phyloP scores from a whole-genome alignment of 2,888 invertebrate species.

The Drosophila testacea region DNA sequence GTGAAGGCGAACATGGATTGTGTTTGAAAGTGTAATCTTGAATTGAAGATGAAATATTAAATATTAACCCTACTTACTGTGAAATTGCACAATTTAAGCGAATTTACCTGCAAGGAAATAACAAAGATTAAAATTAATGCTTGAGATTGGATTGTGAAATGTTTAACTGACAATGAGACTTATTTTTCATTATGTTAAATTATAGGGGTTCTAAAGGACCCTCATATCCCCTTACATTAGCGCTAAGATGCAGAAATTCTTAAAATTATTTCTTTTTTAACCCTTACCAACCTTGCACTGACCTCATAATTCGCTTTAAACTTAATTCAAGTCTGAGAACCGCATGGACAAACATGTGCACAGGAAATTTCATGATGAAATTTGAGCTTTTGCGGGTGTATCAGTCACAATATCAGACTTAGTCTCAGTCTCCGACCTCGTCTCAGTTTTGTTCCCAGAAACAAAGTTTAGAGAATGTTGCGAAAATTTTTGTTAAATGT shows the following conservation, averaged over 20 bases:
- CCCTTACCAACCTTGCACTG: slow-evolving; percentile 44
- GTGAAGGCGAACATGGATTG: slow-evolving; percentile 1
- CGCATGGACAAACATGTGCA: slow-evolving; percentile 24
- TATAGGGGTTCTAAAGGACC: slow-evolving; percentile 30
- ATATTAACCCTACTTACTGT: background rate
- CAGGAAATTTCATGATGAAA: slow-evolving; percentile 67
- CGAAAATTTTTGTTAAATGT: slow-evolving; percentile 14
- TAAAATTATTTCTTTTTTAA: slow-evolving; percentile 5
- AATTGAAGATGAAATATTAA: background rate
- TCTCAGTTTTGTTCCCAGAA: slow-evolving; percentile 20
- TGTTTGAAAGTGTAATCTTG: background rate
- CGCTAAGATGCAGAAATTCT: slow-evolving; percentile 52
- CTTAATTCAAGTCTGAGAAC: slow-evolving; percentile 16
- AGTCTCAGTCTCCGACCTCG: slow-evolving; percentile 10
- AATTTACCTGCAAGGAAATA: slow-evolving; percentile 34
- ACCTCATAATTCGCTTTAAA: slow-evolving; percentile 68
- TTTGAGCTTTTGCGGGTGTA: slow-evolving; percentile 45
- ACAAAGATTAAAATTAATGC: slow-evolving; percentile 3
- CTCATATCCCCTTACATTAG: slow-evolving; percentile 68
- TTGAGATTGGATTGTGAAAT: slow-evolving; percentile 4
- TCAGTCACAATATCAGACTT: slow-evolving; percentile 3
- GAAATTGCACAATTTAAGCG: slow-evolving; percentile 4
- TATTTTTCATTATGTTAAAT: slow-evolving; percentile 27
- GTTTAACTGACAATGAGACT: slow-evolving; percentile 23
- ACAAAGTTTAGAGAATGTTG: slow-evolving; percentile 26